These are phyloP conservation scores for Dendrolimus punctatus DNA, from an alignment of 1,140 invertebrate species.

Conservation along the genomic window DNA sequence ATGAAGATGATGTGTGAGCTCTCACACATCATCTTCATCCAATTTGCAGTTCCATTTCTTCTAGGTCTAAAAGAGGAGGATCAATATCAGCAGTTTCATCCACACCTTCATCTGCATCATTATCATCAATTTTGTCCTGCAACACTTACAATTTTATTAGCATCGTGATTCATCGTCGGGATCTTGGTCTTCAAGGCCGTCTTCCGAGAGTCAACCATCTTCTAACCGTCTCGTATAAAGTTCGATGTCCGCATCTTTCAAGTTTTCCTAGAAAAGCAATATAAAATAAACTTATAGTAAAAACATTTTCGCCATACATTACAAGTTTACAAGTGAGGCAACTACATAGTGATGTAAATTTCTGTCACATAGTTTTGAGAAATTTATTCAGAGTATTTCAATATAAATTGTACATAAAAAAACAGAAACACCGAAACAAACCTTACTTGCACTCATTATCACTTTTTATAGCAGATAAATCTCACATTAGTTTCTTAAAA, in stretches of 20 bases:
- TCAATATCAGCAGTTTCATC: constrained; percentile 33
- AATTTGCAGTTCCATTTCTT: constrained; percentile 29
- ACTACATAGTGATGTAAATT: constrained; percentile 34
- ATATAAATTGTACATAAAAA: constrained; percentile 32
- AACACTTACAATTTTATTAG: constrained; percentile 32
- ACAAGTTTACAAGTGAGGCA: constrained; percentile 25
- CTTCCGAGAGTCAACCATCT: constrained; percentile 35
- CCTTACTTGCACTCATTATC: constrained; percentile 28
- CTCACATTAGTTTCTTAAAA: constrained; percentile 26
- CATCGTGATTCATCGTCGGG: constrained; percentile 32
- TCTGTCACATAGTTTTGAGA: constrained; percentile 33
- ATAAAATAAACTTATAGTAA: constrained; percentile 30
- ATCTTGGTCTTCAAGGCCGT: constrained; percentile 31
- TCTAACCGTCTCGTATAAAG: constrained; percentile 29
- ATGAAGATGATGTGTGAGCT: constrained; percentile 24
- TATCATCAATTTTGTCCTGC: constrained; percentile 21
- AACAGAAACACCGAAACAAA: constrained; percentile 30
- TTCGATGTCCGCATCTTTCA: constrained; percentile 33
- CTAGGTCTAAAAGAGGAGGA: constrained; percentile 33
- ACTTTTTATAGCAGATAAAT: constrained; percentile 26
- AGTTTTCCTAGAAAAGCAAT: constrained; percentile 29
- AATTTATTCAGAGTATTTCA: constrained; percentile 30
- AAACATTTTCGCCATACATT: constrained; percentile 26
- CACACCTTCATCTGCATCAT: constrained; percentile 25
- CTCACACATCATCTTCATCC: too few species aligned